Conservation (phyloP, 1,140 invertebrate genomes). For the Apis laboriosa region DNA sequence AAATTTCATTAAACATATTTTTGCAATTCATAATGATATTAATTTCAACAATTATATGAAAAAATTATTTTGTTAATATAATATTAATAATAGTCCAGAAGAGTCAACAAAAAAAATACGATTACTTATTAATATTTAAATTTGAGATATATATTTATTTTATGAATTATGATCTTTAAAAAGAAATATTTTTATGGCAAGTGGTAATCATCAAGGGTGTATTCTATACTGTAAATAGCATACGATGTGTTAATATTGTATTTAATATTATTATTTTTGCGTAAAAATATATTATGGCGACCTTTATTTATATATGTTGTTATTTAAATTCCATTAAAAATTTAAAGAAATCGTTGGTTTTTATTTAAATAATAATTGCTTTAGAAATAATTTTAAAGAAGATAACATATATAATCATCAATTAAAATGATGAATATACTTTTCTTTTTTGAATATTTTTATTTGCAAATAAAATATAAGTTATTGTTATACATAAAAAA, state of each 20-base stretch:
- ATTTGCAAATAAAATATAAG: conserved; percentile 23
- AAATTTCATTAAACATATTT: not conserved
- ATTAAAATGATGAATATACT: not conserved
- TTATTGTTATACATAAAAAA: not conserved
- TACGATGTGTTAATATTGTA: conserved; percentile 67
- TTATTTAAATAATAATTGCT: not conserved
- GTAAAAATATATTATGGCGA: conserved; percentile 56
- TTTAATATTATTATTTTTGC: conserved; percentile 64
- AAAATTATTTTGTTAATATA: conserved; percentile 15
- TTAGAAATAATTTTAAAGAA: not conserved
- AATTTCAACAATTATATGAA: not conserved
- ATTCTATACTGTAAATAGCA: conserved; percentile 65
- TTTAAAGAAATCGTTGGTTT: conserved; percentile 41
- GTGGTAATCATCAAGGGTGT: conserved; percentile 3
- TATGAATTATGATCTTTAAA: conserved; percentile 2
- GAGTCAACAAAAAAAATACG: not conserved
- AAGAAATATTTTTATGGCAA: conserved; percentile 7
- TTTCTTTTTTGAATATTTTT: not conserved
- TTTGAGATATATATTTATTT: conserved; percentile 7
- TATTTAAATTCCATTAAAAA: conserved; percentile 69
- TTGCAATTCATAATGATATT: not conserved
- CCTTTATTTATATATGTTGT: conserved; percentile 70
- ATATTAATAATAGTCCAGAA: not conserved
- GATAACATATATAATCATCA: not conserved
- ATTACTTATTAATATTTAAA: conserved; percentile 10